Conservation (phyloP, 2,797 vertebrate genomes). For the Poecilia wingei region DNA sequence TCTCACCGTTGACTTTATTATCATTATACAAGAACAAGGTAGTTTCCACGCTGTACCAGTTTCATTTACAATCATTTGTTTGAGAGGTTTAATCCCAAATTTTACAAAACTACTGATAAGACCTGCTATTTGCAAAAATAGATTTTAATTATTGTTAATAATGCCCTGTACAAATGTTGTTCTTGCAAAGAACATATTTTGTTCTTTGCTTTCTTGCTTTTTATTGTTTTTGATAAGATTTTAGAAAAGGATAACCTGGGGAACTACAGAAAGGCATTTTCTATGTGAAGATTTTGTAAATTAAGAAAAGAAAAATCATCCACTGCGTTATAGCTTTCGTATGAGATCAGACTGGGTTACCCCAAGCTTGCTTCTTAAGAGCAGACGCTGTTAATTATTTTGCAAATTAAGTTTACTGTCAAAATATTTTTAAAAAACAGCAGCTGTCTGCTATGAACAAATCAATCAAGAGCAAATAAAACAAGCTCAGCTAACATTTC, state of each 20-base stretch:
- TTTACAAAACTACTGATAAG: not conserved
- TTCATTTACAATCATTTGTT: not conserved
- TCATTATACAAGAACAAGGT: not conserved
- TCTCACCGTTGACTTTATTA: slow-evolving; percentile 4
- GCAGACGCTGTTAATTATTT: not conserved
- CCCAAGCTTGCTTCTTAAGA: not conserved
- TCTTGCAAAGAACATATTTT: not conserved
- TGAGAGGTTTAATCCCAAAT: not conserved
- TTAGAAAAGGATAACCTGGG: not conserved
- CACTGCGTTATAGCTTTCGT: not conserved
- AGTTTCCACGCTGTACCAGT: not conserved
- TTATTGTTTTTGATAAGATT: not conserved
- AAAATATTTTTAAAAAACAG: not conserved
- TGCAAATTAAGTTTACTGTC: not conserved
- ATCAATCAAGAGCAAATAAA: not conserved
- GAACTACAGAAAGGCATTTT: not conserved
- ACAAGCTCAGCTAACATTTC: not conserved
- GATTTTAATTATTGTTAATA: not conserved
- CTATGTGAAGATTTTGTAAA: not conserved
- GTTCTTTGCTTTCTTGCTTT: not conserved
- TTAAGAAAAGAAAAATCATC: not conserved
- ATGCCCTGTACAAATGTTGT: not conserved
- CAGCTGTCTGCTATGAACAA: not conserved
- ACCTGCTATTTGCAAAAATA: not conserved
- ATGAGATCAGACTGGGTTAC: not conserved